These are phyloP conservation scores for Maniola jurtina DNA, from an alignment of 1,140 invertebrate genomes.

Conservation along the genomic window DNA sequence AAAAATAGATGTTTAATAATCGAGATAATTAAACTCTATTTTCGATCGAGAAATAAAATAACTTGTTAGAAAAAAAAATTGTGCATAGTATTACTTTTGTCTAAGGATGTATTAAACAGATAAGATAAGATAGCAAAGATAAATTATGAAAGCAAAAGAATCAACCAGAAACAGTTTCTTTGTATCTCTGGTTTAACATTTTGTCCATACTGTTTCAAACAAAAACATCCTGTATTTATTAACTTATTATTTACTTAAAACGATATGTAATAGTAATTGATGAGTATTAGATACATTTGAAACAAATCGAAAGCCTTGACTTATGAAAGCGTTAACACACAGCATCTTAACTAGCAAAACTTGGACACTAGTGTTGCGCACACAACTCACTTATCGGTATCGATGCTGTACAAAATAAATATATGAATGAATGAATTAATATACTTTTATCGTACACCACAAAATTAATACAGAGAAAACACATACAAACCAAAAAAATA, in stretches of 20 bases:
- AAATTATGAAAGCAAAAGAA: too few relatives aligned
- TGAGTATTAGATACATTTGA: constrained; percentile 57
- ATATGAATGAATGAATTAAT: background rate
- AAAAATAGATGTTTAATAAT: too few relatives aligned
- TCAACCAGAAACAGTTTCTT: background rate
- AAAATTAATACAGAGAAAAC: too few relatives aligned
- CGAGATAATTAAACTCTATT: too few relatives aligned
- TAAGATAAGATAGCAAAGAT: too few relatives aligned
- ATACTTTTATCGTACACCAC: too few relatives aligned
- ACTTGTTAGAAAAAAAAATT: too few relatives aligned
- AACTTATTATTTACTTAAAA: constrained; percentile 53
- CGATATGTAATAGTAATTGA: constrained; percentile 68
- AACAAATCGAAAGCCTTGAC: constrained; percentile 55
- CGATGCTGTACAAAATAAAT: background rate
- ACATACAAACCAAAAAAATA: too few relatives aligned
- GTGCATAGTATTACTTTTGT: too few relatives aligned
- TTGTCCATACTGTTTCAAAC: background rate
- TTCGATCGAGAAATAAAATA: too few relatives aligned
- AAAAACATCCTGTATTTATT: background rate
- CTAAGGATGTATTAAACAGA: too few relatives aligned
- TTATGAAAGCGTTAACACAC: constrained; percentile 63
- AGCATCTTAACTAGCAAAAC: constrained; percentile 71
- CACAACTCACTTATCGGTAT: constrained; percentile 12
- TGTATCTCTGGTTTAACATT: background rate
- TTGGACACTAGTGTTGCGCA: constrained; percentile 54